phyloP scores from a whole-genome alignment of 1,140 invertebrate genomes.

The Zaprionus taronus region DNA sequence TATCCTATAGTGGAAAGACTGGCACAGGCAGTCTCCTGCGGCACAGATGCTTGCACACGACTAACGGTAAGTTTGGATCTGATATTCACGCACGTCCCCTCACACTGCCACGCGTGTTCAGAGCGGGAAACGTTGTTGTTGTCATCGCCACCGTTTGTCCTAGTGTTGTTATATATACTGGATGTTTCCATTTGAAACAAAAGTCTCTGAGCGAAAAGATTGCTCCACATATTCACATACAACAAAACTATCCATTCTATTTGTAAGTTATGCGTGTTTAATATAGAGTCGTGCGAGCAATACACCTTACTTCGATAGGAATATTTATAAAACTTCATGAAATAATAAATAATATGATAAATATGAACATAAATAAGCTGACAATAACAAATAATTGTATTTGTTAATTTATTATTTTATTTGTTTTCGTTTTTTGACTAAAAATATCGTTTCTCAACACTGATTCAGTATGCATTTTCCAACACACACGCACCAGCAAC shows the following conservation, averaged over 20 bases:
- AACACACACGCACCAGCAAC: constrained; percentile 64
- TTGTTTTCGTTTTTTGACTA: constrained; percentile 24
- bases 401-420: constrained; percentile 15
- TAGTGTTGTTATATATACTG: constrained; percentile 46
- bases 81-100: constrained; percentile 57
- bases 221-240: not conserved
- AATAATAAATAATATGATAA: not conserved
- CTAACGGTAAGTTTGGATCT: constrained; percentile 75
- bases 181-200: constrained; percentile 1
- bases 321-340: not conserved
- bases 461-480: constrained; percentile 22
- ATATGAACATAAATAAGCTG: not conserved
- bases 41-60: constrained; percentile 66
- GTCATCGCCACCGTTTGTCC: constrained; percentile 48
- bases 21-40: constrained; percentile 71
- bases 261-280: not conserved
- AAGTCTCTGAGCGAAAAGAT: not conserved
- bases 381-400: not conserved
- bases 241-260: not conserved
- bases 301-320: not conserved
- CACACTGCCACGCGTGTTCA: constrained; percentile 74
- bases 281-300: not conserved
- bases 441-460: constrained; percentile 33
- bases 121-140: constrained; percentile 37
- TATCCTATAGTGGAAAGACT: constrained; percentile 71